A percentile compares a stretch with the other conserved stretches of the same genome.
phyloP scores from a whole-genome alignment of 2,797 vertebrate species.

The Rhynchonycteris naso region DNA sequence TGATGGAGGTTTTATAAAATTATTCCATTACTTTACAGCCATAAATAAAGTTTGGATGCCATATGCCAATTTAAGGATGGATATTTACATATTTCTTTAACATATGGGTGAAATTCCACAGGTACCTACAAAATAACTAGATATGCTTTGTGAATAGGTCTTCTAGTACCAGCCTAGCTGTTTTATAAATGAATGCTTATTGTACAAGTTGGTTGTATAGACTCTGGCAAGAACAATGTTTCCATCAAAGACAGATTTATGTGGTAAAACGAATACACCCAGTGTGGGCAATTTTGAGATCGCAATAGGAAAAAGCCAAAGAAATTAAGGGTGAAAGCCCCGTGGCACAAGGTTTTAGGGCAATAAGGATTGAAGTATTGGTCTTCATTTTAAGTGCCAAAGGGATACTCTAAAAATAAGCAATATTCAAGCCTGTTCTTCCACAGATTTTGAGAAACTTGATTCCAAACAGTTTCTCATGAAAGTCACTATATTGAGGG shows the following conservation, averaged over 20 bases:
- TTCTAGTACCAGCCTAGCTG: not conserved
- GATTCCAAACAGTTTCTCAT: not conserved
- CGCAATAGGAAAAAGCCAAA: not conserved
- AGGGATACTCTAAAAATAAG: not conserved
- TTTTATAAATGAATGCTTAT: not conserved
- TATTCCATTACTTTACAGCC: slow-evolving; percentile 29
- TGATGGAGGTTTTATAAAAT: not conserved
- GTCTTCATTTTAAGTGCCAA: not conserved
- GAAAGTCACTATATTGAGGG: not conserved
- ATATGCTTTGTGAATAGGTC: not conserved
- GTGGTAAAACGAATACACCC: not conserved
- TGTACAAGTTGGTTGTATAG: not conserved
- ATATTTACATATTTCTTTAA: not conserved
- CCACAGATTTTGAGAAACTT: slow-evolving; percentile 10
- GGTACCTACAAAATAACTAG: not conserved
- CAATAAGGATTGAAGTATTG: not conserved
- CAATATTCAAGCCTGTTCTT: slow-evolving; percentile 25
- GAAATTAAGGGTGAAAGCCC: slow-evolving; percentile 1
- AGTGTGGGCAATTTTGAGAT: not conserved
- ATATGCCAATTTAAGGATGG: slow-evolving; percentile 35
- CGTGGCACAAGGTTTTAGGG: not conserved
- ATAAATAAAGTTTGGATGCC: not conserved
- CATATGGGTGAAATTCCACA: not conserved
- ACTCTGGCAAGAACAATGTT: not conserved
- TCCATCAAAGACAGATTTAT: not conserved